Evolutionary conservation across 2,113 vertebrate species (phyloP), one percentile per base, ranked within the genome.

Genomic region (Crotalus viridis): DNA sequence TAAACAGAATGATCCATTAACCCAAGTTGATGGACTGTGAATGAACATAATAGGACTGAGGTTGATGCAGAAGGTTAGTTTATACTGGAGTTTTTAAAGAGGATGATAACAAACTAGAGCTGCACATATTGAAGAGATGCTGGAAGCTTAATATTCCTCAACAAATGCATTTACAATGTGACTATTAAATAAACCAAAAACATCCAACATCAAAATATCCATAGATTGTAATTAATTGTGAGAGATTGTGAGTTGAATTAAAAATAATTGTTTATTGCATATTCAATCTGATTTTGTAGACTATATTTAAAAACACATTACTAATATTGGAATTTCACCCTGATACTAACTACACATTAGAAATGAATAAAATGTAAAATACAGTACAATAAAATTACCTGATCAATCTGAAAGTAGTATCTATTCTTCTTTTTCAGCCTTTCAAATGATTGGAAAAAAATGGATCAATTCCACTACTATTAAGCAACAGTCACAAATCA

Each of bases 1-100:
- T 90, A 94, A 85, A 91, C 22, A 85, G n/a, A 94, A 94, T 61
- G 15, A 10, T 22, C 74, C 26, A 5, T 93, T 94, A 92, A 64
- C 24, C 91, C 0, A 89, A 10, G 61, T 4, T 94, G 92, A 86
- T 64, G 93, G 21, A 8, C 2, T 94, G 43, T 85, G 91, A 91
- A 96, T 87, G 28, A 91, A 22, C 92, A 61, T 3, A 91, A 3
- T 24, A 48, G 24, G 86, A 54, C 0, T 91, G 48, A 93, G 12
- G 89, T 28, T 86, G 26, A 87, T 17, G 89, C 87, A 93, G 26
- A 22, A 0, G 10, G 89, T 46, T 88, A 13, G 3, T 3, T 0
- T 26, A 10, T 88, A 43, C 33, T 91, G 19, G 33, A 54, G 33
- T 59, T 46, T 4, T 92, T 92, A 1, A 69, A 3, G 8, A 88